A percentile compares a stretch with the other conserved stretches of the same genome.
Evolutionary conservation across 2,888 invertebrate species (phyloP).

Genomic region (Drosophila multiciliata): DNA sequence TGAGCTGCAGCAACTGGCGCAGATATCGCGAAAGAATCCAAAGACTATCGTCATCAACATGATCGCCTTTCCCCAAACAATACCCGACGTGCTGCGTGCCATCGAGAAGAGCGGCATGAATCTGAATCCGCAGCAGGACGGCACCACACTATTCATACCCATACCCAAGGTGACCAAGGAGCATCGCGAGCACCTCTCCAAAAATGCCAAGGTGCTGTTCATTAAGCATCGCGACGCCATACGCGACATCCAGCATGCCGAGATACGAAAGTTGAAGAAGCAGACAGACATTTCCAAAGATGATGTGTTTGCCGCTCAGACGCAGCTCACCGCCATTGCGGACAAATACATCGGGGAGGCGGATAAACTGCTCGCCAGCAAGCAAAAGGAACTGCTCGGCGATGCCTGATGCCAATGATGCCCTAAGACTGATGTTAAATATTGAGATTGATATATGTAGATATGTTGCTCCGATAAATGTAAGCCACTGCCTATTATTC

Average conservation of each 20-base stretch:
- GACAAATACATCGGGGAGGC: conserved; percentile 89
- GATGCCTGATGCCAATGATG: conserved; percentile 64
- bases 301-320: conserved; percentile 88
- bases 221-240: conserved; percentile 92
- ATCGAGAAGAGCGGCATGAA: conserved; percentile 94
- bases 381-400: conserved; percentile 91
- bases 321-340: conserved; percentile 89
- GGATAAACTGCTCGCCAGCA: conserved; percentile 88
- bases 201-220: conserved; percentile 93
- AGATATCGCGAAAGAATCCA: conserved; percentile 94
- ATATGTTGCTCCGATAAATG: conserved; percentile 13
- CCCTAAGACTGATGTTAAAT: conserved; percentile 50
- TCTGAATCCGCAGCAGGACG: conserved; percentile 97
- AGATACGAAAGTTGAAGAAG: conserved; percentile 89
- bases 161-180: conserved; percentile 97
- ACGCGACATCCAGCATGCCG: conserved; percentile 91
- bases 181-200: conserved; percentile 94
- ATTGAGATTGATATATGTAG: background rate
- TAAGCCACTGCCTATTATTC: conserved; percentile 12
- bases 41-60: conserved; percentile 94
- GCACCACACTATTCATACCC: conserved; percentile 94
- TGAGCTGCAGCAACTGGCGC: conserved; percentile 94
- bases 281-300: conserved; percentile 90
- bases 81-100: conserved; percentile 91
- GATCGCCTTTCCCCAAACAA: conserved; percentile 93